Evolutionary conservation across 2,113 vertebrate genomes (phyloP), one percentile per base, ranked within the genome.

Genomic region (Panthera tigris): DNA sequence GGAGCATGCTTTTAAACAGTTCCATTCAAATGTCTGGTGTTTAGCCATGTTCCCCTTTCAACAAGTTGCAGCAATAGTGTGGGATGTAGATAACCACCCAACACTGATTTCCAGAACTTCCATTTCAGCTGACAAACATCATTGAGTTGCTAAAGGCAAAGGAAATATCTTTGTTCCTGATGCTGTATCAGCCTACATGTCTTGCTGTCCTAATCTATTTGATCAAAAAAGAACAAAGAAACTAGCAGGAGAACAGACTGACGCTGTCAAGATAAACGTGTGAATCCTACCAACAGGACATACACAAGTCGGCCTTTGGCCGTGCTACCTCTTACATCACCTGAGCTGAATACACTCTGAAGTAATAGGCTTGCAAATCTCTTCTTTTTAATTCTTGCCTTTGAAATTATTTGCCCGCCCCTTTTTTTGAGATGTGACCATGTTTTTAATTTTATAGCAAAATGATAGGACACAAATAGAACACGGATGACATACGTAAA

Each of bases 91-190:
- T 76, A 73, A 73, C 5, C 36, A n/a, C 52, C 52, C 45, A 61
- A 48, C 11, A 73, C 10, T 88, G 52, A 89, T 68, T 73, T 94
- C 39, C n/a, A 76, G 31, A 71, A 55, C 5, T 69, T 89, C 63
- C 19, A 52, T 82, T 78, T 78, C 39, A 52, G 14, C 23, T 61
- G 71, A 94, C 48, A 57, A 89, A 92, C 76, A 41, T 80, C 41
- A 80, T 18, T 41, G 52, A 52, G 16, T 71, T 85, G 82, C 80
- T 87, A 83, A 94, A 92, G 88, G 52, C 89, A 84, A 82, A 89
- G 57, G 74, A 39, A 81, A 21, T 48, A 14, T 96, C 45, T 96
- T 79, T 88, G 68, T 80, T 96, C 55, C 61, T 94, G 33, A 57
- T 89, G 76, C 66, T 87, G 15, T 88, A 29, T 74, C 90, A 97